Conservation (phyloP, 2,888 invertebrate genomes). For the Eristalinus aeneus region DNA sequence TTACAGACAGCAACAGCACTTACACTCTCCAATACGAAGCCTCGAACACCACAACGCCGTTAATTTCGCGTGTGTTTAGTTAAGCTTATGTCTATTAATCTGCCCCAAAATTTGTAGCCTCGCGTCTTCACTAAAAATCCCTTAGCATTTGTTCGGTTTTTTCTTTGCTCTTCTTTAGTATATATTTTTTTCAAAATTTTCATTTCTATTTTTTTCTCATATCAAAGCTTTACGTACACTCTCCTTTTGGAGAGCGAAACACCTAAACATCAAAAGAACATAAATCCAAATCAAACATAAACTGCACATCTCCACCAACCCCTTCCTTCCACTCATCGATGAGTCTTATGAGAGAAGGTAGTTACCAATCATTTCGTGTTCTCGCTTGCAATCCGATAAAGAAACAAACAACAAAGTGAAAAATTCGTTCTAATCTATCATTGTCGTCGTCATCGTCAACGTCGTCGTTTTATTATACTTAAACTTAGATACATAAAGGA, state of each 20-base stretch:
- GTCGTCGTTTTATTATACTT: conserved; percentile 18
- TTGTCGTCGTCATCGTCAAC: conserved; percentile 38
- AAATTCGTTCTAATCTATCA: conserved; percentile 38
- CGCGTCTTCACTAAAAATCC: not conserved
- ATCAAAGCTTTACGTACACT: conserved; percentile 43
- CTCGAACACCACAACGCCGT: not conserved
- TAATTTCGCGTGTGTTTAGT: not conserved
- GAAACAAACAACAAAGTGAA: conserved; percentile 46
- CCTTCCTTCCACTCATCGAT: conserved; percentile 38
- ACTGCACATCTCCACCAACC: conserved; percentile 15
- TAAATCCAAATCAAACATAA: conserved; percentile 11
- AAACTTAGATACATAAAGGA: conserved; percentile 9
- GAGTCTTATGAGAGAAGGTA: conserved; percentile 41
- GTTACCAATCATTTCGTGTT: conserved; percentile 53
- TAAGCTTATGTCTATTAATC: not conserved
- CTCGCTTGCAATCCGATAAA: conserved; percentile 34
- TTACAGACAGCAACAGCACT: not conserved
- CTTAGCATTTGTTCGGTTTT: not conserved
- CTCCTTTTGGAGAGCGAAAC: conserved; percentile 53
- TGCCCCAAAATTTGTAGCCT: not conserved
- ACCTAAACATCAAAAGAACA: conserved; percentile 25
- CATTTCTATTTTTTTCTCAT: conserved; percentile 1
- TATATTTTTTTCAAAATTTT: not conserved
- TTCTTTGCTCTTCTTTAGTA: not conserved
- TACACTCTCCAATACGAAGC: not conserved